phyloP scores from a whole-genome alignment of 1,140 invertebrate genomes.

The Triops cancriformis region DNA sequence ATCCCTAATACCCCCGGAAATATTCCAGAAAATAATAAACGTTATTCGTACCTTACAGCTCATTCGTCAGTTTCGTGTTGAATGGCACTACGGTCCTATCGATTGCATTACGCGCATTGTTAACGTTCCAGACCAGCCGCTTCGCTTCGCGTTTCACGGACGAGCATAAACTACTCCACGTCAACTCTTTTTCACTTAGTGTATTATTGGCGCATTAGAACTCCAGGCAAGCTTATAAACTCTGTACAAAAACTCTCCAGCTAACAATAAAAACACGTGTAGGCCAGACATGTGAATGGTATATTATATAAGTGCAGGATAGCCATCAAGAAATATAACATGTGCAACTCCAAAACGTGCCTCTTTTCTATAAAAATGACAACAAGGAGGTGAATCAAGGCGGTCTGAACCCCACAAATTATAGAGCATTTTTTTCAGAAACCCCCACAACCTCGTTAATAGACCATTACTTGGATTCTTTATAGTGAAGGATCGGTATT shows the following conservation, averaged over 20 bases:
- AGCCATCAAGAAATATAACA: not conserved
- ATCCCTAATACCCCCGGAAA: not conserved
- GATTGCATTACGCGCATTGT: slow-evolving; percentile 34
- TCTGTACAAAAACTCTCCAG: not conserved
- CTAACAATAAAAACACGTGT: not conserved
- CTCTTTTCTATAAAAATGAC: not conserved
- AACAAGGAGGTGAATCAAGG: not conserved
- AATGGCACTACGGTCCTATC: slow-evolving; percentile 31
- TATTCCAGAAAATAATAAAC: not conserved
- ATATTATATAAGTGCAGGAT: not conserved
- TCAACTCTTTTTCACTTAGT: not conserved
- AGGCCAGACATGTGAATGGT: not conserved
- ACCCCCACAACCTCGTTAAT: not conserved
- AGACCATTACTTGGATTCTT: not conserved
- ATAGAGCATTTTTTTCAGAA: not conserved
- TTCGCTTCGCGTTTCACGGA: slow-evolving; percentile 48
- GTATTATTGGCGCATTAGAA: not conserved
- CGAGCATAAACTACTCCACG: not conserved
- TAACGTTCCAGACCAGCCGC: slow-evolving; percentile 58
- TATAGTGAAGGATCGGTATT: too few species aligned
- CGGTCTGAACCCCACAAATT: not conserved
- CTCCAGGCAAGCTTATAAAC: not conserved
- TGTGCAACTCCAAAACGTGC: not conserved
- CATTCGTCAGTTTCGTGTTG: slow-evolving; percentile 30
- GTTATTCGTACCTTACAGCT: slow-evolving; percentile 29